Evolutionary conservation across 2,797 vertebrate genomes (phyloP), one percentile per base, ranked within the genome.

Genomic region (Hoplostethus mediterraneus): DNA sequence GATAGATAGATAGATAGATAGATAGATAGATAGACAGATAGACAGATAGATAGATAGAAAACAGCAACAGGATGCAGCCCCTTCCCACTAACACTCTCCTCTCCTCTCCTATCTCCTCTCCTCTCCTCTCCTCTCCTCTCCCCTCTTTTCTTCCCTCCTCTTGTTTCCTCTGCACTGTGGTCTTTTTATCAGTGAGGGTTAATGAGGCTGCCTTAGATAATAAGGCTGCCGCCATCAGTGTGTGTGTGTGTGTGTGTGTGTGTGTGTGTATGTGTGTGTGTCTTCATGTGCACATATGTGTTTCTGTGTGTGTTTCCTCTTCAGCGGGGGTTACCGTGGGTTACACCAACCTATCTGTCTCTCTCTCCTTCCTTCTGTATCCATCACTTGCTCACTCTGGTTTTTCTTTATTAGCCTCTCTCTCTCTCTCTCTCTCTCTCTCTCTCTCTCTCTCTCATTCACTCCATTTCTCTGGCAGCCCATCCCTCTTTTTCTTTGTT

Each of bases 181-280:
- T 77, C 63, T 73, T 54, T 71, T 63, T 66, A 63, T 60, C 51
- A 67, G 53, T 30, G 55, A 1, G 52, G 62, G 75, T 81, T 75
- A 80, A 84, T 60, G 14, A 82, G 73, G 53, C 8, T 56, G 56
- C 63, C 7, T 13, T n/a, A 53, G 59, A 72, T 78, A 71, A 79
- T 77, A 55, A 71, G 33, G 63, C 57, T 42, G 63, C 68, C 8
- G 7, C 54, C 30, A 36, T 52, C 6, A 0, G 30, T 36, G 16
- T 55, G 45, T 69, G 30, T 40, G 54, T 66, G 25, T 17, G 44
- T 14, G 13, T 47, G 36, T 49, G 47, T 6, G 48, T 21, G 16
- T 2, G 9, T 12, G 48, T 48, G 13, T 48, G 13, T 48, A 16
- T 49, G 2, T 49, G 14, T 49, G 47, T 21, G 3, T 38, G 11